Conservation (phyloP, 1,140 invertebrate genomes). For the Coenobita brevimanus region DNA sequence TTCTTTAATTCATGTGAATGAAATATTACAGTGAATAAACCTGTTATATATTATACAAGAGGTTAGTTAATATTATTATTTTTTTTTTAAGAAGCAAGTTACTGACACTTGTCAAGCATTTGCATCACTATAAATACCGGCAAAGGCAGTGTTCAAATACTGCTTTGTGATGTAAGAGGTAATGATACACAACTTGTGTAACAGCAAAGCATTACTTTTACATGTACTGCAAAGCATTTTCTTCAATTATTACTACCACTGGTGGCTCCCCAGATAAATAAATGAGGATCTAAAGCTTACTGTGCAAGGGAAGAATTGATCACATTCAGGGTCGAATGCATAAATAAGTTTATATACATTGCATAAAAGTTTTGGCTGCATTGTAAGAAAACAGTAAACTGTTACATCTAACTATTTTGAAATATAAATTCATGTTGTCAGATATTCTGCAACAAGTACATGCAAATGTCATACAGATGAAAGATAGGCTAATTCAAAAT, state of each 20-base stretch:
- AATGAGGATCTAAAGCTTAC: background rate
- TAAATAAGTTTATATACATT: background rate
- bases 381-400: slow-evolving; percentile 20
- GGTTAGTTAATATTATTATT: too few relatives aligned
- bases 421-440: background rate
- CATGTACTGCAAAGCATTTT: too few relatives aligned
- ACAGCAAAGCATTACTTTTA: too few relatives aligned
- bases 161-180: too few relatives aligned
- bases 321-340: background rate
- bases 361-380: background rate
- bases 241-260: background rate
- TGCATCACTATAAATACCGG: too few relatives aligned
- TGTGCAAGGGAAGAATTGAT: background rate
- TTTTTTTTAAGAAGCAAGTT: too few relatives aligned
- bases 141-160: too few relatives aligned
- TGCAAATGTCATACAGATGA: slow-evolving; percentile 19
- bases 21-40: too few relatives aligned
- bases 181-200: too few relatives aligned
- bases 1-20: too few relatives aligned
- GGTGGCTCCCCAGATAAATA: background rate
- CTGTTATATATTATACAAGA: too few relatives aligned
- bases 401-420: slow-evolving; percentile 34
- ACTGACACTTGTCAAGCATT: too few relatives aligned
- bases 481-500: slow-evolving; percentile 31
- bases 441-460: slow-evolving; percentile 21